These are phyloP conservation scores for Neotoma lepida DNA, from an alignment of 2,113 vertebrate genomes.

Conservation along the genomic window DNA sequence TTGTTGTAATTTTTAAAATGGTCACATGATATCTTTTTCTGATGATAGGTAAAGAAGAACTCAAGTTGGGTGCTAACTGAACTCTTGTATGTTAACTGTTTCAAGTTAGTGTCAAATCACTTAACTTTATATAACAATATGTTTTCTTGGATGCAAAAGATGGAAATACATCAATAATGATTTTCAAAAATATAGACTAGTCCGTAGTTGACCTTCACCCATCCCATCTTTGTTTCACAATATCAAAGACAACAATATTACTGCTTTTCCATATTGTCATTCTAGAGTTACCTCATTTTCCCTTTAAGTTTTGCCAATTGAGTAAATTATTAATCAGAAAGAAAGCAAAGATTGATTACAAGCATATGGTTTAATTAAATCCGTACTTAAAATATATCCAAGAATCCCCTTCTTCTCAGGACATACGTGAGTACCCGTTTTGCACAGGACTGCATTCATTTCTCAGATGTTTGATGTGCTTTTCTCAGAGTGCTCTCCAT, in stretches of 20 bases:
- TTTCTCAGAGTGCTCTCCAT: neutral
- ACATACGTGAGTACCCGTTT: rapidly evolving
- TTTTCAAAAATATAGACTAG: neutral
- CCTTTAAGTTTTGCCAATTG: neutral
- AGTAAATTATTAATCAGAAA: constrained; percentile 20
- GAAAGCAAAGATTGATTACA: neutral
- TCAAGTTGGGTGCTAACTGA: neutral
- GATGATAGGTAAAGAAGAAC: neutral
- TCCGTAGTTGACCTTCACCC: neutral
- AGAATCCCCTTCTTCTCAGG: neutral
- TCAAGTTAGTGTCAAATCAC: neutral
- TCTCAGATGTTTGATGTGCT: neutral
- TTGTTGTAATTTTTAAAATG: neutral
- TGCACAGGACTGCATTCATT: neutral
- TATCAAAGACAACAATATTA: neutral
- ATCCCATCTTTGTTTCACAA: neutral
- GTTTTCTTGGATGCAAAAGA: neutral
- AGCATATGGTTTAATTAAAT: constrained; percentile 3
- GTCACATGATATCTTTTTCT: neutral
- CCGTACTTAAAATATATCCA: neutral
- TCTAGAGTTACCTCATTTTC: neutral
- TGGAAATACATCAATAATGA: neutral
- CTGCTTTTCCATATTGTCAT: neutral
- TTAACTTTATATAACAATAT: neutral
- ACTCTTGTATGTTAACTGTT: neutral